phyloP scores from a whole-genome alignment of 1,140 invertebrate species.

The Reticulitermes speratus region DNA sequence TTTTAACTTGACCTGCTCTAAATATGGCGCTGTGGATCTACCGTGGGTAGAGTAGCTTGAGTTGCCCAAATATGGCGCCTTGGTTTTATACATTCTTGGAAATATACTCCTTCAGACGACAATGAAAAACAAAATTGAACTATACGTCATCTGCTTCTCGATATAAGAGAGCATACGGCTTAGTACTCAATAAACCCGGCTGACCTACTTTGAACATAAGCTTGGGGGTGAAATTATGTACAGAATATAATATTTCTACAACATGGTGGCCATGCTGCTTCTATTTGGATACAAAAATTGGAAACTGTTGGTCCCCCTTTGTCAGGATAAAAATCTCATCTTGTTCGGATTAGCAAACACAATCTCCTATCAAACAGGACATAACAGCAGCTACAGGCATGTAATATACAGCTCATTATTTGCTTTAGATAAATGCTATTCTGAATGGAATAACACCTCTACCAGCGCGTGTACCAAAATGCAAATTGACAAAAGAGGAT shows the following conservation, averaged over 20 bases:
- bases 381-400: constrained; percentile 22
- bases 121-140: not conserved
- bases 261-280: not conserved
- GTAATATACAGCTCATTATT: constrained; percentile 28
- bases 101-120: not conserved
- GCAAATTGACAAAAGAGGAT: constrained; percentile 24
- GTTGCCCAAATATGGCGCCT: no score
- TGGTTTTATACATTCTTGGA: no score
- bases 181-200: not conserved
- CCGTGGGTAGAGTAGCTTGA: no score
- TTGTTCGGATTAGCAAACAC: constrained; percentile 29
- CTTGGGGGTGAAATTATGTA: not conserved
- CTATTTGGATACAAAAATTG: constrained; percentile 28
- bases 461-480: not conserved
- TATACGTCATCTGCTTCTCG: not conserved
- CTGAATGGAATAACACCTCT: constrained; percentile 27
- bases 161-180: not conserved
- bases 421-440: constrained; percentile 28
- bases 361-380: constrained; percentile 21
- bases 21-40: no score
- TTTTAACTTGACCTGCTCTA: no score
- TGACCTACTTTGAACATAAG: not conserved
- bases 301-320: constrained; percentile 20
- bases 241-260: not conserved
- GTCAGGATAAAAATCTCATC: constrained; percentile 30